Evolutionary conservation across 1,140 invertebrate genomes (phyloP).

Genomic region (Danaus melanippus): DNA sequence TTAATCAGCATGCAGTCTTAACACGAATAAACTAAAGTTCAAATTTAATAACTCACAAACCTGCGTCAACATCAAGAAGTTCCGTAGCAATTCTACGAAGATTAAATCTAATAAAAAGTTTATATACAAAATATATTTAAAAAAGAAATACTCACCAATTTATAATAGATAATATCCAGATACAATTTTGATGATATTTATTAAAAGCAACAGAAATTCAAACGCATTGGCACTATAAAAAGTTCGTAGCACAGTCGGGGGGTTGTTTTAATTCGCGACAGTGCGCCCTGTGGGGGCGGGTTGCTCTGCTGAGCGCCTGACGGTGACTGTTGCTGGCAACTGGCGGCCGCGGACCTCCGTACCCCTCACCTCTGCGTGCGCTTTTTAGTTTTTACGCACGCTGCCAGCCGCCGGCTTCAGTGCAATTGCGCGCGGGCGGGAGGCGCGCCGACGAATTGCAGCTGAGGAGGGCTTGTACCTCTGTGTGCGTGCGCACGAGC

Average conservation of each 20-base stretch:
- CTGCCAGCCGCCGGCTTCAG: constrained; percentile 52
- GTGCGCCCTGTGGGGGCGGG: constrained; percentile 60
- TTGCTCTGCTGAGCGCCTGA: constrained; percentile 59
- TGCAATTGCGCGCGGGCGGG: constrained; percentile 66
- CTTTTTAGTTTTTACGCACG: constrained; percentile 59
- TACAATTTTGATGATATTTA: constrained; percentile 16
- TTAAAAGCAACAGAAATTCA: constrained; percentile 25
- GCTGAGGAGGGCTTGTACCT: constrained; percentile 45
- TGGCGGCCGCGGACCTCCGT: constrained; percentile 44
- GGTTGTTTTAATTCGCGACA: constrained; percentile 41
- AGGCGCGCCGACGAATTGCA: constrained; percentile 64
- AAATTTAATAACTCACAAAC: constrained; percentile 19
- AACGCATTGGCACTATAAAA: constrained; percentile 50
- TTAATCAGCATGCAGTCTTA: constrained; percentile 13
- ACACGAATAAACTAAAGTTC: constrained; percentile 19
- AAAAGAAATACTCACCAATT: constrained; percentile 27
- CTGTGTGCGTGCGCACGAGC: constrained; percentile 58
- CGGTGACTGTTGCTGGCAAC: constrained; percentile 56
- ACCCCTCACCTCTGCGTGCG: constrained; percentile 59
- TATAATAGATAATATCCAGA: constrained; percentile 36
- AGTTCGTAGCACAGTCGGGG: constrained; percentile 51
- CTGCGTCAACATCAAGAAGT: constrained; percentile 1
- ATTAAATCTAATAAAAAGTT: constrained; percentile 1
- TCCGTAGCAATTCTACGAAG: constrained; percentile 39
- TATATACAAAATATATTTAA: constrained; percentile 11